Percentiles rank a stretch among this genome's conserved stretches.
These are phyloP conservation scores for Galaxea fascicularis DNA, from an alignment of 92 coral and sea anemone species.

Conservation along the genomic window DNA sequence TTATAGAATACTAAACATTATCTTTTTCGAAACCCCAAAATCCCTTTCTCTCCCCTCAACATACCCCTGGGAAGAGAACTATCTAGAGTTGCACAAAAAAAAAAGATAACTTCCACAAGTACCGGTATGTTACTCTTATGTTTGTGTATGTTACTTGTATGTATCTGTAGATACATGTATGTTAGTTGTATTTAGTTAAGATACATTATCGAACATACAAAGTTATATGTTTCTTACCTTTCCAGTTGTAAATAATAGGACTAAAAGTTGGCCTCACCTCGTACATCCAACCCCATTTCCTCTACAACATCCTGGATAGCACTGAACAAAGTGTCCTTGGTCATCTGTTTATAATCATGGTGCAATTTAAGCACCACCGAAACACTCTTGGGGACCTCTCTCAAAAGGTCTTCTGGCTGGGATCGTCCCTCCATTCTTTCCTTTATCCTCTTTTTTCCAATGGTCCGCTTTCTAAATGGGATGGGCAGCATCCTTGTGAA, in stretches of 20 bases:
- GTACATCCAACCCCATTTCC: not conserved
- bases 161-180: not conserved
- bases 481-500: constrained; percentile 21
- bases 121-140: too few relatives aligned
- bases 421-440: constrained; percentile 9
- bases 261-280: constrained; percentile 14
- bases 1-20: too few relatives aligned
- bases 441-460: constrained; percentile 3
- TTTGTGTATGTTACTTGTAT: not conserved
- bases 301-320: not conserved
- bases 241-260: not conserved
- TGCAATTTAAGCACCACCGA: constrained; percentile 5
- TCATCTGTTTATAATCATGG: not conserved
- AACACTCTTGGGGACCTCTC: constrained; percentile 8
- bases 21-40: too few relatives aligned
- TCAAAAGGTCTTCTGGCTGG: not conserved
- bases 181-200: not conserved
- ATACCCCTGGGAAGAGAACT: too few relatives aligned
- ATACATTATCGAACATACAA: not conserved
- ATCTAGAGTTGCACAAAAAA: too few relatives aligned
- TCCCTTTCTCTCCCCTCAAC: too few relatives aligned
- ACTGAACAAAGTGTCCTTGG: not conserved
- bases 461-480: not conserved
- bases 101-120: too few relatives aligned
- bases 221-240: constrained; percentile 9